Evolutionary conservation across 2,797 vertebrate species (phyloP).

Genomic region (Pseudomugil tenellus): DNA sequence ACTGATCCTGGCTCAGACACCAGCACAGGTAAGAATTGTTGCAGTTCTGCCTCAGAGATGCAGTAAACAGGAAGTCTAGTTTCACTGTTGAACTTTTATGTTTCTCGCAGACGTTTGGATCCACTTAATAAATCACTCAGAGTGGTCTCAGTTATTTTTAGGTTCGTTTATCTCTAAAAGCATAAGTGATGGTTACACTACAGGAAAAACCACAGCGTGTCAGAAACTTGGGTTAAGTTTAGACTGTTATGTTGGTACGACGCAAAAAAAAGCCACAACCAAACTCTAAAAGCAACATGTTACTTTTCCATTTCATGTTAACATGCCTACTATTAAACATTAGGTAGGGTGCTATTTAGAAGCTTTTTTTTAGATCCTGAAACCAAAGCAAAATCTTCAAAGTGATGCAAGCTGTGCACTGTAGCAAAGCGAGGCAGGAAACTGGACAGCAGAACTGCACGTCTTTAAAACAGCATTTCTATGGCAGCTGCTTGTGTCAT

Average conservation of each 20-base stretch:
- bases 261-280: neutral
- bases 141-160: neutral
- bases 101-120: neutral
- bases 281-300: neutral
- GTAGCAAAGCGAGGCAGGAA: neutral
- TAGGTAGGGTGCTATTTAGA: neutral
- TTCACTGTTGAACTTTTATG: neutral
- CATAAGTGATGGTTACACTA: neutral
- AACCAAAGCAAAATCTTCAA: neutral
- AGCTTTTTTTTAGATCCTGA: neutral
- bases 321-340: neutral
- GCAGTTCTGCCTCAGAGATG: neutral
- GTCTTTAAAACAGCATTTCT: neutral
- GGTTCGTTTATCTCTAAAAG: neutral
- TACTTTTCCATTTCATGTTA: neutral
- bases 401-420: neutral
- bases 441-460: neutral
- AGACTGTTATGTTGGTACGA: neutral
- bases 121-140: neutral
- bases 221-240: neutral
- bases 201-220: neutral
- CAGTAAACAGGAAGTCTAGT: neutral
- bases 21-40: conserved; percentile 65
- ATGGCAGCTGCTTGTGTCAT: neutral
- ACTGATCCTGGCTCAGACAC: conserved; percentile 83